These are phyloP conservation scores for Drosophila orosa DNA, from an alignment of 1,140 invertebrate species.

Conservation along the genomic window DNA sequence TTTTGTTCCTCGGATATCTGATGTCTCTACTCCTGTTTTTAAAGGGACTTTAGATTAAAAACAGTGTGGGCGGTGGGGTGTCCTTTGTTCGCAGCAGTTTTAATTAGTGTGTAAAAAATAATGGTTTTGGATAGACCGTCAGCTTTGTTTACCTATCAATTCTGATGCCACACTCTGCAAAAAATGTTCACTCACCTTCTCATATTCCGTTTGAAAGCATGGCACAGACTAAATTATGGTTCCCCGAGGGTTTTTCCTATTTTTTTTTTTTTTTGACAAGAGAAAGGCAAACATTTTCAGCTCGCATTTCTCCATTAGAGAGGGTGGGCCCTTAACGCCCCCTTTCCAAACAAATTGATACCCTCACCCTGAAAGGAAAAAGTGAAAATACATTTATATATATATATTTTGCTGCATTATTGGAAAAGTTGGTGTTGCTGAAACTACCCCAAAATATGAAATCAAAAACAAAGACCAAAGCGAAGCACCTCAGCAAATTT, in stretches of 20 bases:
- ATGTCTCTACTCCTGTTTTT: not conserved
- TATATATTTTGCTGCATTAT: slow-evolving; percentile 56
- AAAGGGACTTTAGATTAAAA: slow-evolving; percentile 9
- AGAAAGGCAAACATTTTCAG: slow-evolving; percentile 31
- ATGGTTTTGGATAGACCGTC: slow-evolving; percentile 29
- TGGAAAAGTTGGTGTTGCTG: slow-evolving; percentile 24
- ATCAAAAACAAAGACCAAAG: slow-evolving; percentile 9
- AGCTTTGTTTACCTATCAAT: slow-evolving; percentile 33
- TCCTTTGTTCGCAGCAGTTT: slow-evolving; percentile 17
- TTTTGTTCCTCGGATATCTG: slow-evolving; percentile 35
- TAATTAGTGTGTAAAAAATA: slow-evolving; percentile 40
- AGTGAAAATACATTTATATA: slow-evolving; percentile 20
- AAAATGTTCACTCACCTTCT: slow-evolving; percentile 7
- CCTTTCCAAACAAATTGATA: slow-evolving; percentile 13
- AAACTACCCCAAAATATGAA: slow-evolving; percentile 47
- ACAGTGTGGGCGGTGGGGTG: slow-evolving; percentile 1
- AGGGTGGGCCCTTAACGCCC: slow-evolving; percentile 1
- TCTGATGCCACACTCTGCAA: slow-evolving; percentile 7
- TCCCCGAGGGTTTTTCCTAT: slow-evolving; percentile 21
- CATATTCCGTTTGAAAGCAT: slow-evolving; percentile 19
- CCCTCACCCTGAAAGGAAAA: not conserved
- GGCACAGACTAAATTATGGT: slow-evolving; percentile 32
- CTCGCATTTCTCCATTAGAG: slow-evolving; percentile 29
- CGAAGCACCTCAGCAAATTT: slow-evolving; percentile 53
- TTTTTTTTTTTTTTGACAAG: slow-evolving; percentile 1